Conservation (phyloP, 2,113 vertebrate species). For the Perognathus longimembris region DNA sequence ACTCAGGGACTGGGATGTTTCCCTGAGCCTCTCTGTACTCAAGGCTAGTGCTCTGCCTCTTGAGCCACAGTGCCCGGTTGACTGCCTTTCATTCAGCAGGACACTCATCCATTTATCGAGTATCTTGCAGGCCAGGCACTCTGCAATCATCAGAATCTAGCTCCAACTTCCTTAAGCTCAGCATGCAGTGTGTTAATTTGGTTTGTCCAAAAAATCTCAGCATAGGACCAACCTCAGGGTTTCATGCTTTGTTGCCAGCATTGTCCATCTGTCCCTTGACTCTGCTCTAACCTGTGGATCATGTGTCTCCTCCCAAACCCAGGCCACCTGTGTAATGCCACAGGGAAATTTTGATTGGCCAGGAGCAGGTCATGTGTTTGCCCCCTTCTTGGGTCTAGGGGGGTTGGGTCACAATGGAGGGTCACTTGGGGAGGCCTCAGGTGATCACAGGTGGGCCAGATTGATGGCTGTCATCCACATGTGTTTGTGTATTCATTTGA, state of each 20-base stretch:
- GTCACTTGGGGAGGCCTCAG: background rate
- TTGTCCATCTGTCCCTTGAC: background rate
- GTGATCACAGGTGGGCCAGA: background rate
- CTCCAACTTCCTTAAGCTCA: background rate
- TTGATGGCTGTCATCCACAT: background rate
- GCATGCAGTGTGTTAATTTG: background rate
- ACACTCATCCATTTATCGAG: no score
- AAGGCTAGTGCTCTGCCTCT: no score
- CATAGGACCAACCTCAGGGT: background rate
- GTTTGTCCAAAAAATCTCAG: background rate
- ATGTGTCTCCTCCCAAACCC: background rate
- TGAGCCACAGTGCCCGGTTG: no score
- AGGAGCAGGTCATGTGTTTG: background rate
- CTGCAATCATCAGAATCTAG: background rate
- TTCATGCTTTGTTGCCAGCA: background rate
- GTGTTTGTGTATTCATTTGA: background rate
- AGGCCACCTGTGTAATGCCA: background rate
- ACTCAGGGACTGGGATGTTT: no score
- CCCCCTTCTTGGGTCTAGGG: background rate
- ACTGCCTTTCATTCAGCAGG: no score
- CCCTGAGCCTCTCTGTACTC: no score
- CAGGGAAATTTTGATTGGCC: constrained; percentile 11
- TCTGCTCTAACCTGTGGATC: background rate
- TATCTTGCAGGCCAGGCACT: background rate
- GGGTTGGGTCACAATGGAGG: background rate